Evolutionary conservation across 2,888 invertebrate species (phyloP), one percentile per base, ranked within the genome.

Genomic region (Archaeoteleia sp.): DNA sequence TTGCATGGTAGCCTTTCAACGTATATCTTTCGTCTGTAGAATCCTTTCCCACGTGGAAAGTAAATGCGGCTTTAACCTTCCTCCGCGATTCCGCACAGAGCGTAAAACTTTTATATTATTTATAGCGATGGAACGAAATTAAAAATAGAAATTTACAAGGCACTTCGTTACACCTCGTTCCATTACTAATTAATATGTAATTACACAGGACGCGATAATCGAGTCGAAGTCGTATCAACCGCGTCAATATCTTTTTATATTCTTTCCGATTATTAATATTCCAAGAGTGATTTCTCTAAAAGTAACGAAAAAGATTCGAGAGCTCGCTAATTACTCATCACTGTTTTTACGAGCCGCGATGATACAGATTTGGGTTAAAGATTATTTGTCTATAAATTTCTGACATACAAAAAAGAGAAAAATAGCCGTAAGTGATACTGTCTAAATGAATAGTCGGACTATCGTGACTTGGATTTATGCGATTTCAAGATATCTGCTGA

Each of bases 31-130:
- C 9, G n/a, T 40, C n/a, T 10, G 6, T 8, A 10, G 30, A 40
- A 40, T 40, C 40, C 42, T 42, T 42, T 42, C 42, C 27, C 42
- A 42, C 42, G 42, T 42, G 27, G 27, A 27, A 25, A 13, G 42
- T 27, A 42, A 27, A 42, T 7, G 42, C 27, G 27, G 13, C 20
- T 42, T 42, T 42, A 42, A 42, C 42, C 42, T 42, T 27, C 42
- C 27, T 13, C 2, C 23, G 9, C 6, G 23, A 20, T 40, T 8
- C 17, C n/a, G n/a, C 37, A 15, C 12, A n/a, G n/a, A n/a, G n/a
- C n/a, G 40, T 9, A 15, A 20, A 17, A 20, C 23, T 14, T 35
- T 9, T 2, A n/a, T 20, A 9, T 39, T 23, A 20, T 20, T 20
- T 23, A n/a, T n/a, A 7, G 42, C 12, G 2, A 35, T 6, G 6